phyloP scores from a whole-genome alignment of 2,888 invertebrate species.

The Cataglyphis cursor region DNA sequence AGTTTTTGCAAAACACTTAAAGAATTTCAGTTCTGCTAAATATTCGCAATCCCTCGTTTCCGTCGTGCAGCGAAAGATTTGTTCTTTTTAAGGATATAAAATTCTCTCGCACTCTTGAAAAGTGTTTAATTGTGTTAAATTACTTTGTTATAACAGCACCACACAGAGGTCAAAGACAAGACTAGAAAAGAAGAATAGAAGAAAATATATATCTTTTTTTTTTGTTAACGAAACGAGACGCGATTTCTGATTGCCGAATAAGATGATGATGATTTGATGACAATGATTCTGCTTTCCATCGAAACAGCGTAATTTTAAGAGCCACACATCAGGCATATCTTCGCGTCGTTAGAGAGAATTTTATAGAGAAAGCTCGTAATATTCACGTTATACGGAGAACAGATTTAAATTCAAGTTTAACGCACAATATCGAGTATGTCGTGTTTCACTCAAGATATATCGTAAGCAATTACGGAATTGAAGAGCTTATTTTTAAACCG shows the following conservation, averaged over 20 bases:
- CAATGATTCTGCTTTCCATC: constrained; percentile 16
- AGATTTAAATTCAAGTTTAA: constrained; percentile 23
- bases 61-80: constrained; percentile 52
- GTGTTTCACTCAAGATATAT: neutral
- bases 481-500: constrained; percentile 34
- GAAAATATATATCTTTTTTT: constrained; percentile 57
- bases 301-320: constrained; percentile 10
- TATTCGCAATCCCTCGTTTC: constrained; percentile 48
- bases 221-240: constrained; percentile 58
- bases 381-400: neutral
- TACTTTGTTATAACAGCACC: constrained; percentile 66
- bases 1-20: constrained; percentile 57
- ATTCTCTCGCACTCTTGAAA: constrained; percentile 59
- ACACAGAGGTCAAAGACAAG: constrained; percentile 72
- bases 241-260: constrained; percentile 44
- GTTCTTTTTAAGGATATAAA: constrained; percentile 65
- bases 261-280: constrained; percentile 26
- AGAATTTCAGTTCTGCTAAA: constrained; percentile 58
- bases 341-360: constrained; percentile 37
- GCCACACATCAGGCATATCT: constrained; percentile 27
- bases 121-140: constrained; percentile 59
- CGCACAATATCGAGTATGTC: neutral
- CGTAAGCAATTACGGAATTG: constrained; percentile 15
- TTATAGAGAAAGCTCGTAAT: constrained; percentile 1
- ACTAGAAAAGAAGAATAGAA: constrained; percentile 74